Percentiles rank a stretch among this genome's conserved stretches.
Evolutionary conservation across 2,888 invertebrate genomes (phyloP).

Genomic region (Rhopalosiphum nymphaeae): DNA sequence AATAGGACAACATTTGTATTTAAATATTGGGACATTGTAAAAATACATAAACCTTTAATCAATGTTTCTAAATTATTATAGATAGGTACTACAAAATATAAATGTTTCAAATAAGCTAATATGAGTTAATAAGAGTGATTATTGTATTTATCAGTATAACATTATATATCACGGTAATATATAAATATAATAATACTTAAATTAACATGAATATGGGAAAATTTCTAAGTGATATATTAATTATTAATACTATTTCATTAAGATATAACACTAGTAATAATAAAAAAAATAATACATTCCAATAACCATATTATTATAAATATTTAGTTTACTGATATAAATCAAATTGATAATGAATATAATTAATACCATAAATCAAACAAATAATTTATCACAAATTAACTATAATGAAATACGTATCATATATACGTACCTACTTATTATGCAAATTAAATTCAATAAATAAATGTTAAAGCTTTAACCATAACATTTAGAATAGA

Average conservation of each 20-base stretch:
- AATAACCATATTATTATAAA: not conserved
- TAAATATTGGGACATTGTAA: not conserved
- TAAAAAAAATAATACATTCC: not conserved
- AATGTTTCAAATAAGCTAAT: not conserved
- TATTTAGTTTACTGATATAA: not conserved
- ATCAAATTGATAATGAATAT: not conserved
- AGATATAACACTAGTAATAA: not conserved
- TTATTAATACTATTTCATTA: not conserved
- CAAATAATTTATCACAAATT: not conserved
- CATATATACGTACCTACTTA: not conserved
- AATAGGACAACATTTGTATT: not conserved
- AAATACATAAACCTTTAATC: not conserved
- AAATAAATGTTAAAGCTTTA: not conserved
- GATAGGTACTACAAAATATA: not conserved
- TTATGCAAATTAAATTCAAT: not conserved
- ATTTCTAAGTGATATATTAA: not conserved
- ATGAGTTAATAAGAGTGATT: not conserved
- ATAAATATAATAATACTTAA: not conserved
- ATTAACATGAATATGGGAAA: not conserved
- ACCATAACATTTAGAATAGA: not conserved
- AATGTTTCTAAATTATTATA: not conserved
- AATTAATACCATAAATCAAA: not conserved
- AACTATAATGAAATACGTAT: not conserved
- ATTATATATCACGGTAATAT: not conserved
- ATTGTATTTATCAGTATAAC: not conserved